phyloP scores from a whole-genome alignment of 2,888 invertebrate species.

The Acronicta aceris region DNA sequence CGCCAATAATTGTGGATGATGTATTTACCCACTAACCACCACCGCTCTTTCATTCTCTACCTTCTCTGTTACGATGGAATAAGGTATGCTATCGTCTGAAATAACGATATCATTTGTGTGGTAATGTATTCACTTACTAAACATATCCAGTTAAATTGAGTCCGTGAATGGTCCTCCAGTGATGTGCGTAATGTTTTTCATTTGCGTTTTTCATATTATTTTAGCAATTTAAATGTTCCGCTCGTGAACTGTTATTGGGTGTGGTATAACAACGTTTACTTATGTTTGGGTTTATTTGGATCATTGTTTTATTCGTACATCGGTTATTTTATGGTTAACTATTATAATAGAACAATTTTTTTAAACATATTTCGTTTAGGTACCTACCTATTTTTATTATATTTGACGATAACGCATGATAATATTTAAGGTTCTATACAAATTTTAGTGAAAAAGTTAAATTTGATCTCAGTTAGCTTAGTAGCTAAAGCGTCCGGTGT shows the following conservation, averaged over 20 bases:
- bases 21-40: conserved; percentile 45
- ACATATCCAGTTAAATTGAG: conserved; percentile 46
- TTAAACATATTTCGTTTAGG: too few relatives aligned
- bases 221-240: conserved; percentile 46
- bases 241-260: conserved; percentile 20
- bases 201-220: conserved; percentile 39
- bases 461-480: too few relatives aligned
- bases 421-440: too few relatives aligned
- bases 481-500: too few relatives aligned
- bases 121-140: conserved; percentile 51
- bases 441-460: too few relatives aligned
- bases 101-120: not conserved
- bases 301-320: conserved; percentile 23
- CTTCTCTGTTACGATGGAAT: conserved; percentile 5
- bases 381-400: too few relatives aligned
- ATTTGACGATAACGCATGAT: too few relatives aligned
- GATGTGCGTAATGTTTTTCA: conserved; percentile 43
- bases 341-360: too few relatives aligned
- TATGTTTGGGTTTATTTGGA: conserved; percentile 10
- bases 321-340: conserved; percentile 2
- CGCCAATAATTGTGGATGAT: conserved; percentile 66
- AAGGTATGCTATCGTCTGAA: conserved; percentile 18
- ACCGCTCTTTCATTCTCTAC: not conserved
- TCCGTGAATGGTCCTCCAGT: conserved; percentile 37
- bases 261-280: conserved; percentile 17